These are phyloP conservation scores for Aptenodytes forsteri DNA, from an alignment of 2,113 vertebrate species.

Conservation along the genomic window DNA sequence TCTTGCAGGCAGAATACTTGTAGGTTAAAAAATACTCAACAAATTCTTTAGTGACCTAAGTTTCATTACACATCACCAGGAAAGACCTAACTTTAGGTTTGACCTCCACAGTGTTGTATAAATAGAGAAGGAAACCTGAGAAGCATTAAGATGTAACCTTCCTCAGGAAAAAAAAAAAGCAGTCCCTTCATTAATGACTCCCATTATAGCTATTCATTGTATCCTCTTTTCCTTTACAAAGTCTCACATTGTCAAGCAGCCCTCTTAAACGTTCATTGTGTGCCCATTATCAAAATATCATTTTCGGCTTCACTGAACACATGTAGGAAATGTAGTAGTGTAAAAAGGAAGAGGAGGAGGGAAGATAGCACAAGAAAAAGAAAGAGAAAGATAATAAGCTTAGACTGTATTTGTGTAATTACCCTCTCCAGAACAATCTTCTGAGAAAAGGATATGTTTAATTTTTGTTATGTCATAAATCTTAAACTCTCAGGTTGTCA, in stretches of 20 bases:
- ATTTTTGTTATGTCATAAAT: conserved; percentile 71
- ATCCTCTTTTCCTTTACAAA: conserved; percentile 77
- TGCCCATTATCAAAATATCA: conserved; percentile 82
- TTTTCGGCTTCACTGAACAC: conserved; percentile 80
- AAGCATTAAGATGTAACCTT: conserved; percentile 55
- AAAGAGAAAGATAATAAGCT: conserved; percentile 68
- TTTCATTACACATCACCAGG: conserved; percentile 10
- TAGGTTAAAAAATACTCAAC: not conserved
- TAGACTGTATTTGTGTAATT: conserved; percentile 76
- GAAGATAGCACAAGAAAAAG: not conserved
- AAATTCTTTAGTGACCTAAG: not conserved
- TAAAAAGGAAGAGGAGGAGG: conserved; percentile 58
- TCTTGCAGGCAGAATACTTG: not conserved
- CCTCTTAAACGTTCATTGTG: conserved; percentile 74
- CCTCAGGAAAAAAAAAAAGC: conserved; percentile 1
- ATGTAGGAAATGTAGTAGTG: conserved; percentile 75
- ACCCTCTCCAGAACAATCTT: conserved; percentile 66
- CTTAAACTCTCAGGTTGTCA: conserved; percentile 51
- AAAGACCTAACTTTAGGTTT: conserved; percentile 50
- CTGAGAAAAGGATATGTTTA: conserved; percentile 69
- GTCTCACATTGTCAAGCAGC: conserved; percentile 75
- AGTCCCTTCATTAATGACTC: conserved; percentile 72
- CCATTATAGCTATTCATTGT: conserved; percentile 77
- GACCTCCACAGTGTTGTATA: conserved; percentile 67
- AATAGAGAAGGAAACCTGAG: conserved; percentile 74